These are phyloP conservation scores for Amiota communis DNA, from an alignment of 2,888 invertebrate species.

Conservation along the genomic window DNA sequence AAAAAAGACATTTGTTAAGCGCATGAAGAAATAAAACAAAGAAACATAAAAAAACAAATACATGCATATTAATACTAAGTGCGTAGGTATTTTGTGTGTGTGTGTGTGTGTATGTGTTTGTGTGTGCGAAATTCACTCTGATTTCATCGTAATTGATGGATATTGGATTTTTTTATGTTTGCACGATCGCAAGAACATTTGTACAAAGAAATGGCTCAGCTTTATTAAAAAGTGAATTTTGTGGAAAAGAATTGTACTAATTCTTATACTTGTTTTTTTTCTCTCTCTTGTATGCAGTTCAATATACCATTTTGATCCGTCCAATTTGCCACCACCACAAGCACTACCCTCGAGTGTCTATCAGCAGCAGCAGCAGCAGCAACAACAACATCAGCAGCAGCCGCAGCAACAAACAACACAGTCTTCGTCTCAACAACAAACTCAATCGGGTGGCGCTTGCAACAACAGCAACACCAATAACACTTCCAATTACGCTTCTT, in stretches of 20 bases:
- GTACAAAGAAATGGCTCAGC: constrained; percentile 8
- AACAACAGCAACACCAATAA: not conserved
- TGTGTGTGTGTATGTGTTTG: too few species aligned
- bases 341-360: constrained; percentile 53
- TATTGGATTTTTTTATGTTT: constrained; percentile 1
- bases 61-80: too few species aligned
- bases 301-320: constrained; percentile 74
- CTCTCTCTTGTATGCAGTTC: constrained; percentile 65
- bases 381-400: constrained; percentile 37
- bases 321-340: constrained; percentile 73
- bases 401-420: constrained; percentile 21
- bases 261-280: constrained; percentile 11
- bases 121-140: too few species aligned
- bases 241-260: not conserved
- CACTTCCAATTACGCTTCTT: constrained; percentile 5
- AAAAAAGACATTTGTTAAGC: not conserved
- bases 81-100: too few species aligned
- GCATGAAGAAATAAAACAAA: not conserved
- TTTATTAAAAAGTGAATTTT: constrained; percentile 15
- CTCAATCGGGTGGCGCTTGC: not conserved
- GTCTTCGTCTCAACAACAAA: constrained; percentile 29
- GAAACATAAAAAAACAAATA: not conserved
- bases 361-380: constrained; percentile 42
- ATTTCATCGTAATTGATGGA: not conserved
- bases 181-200: constrained; percentile 12